Base-by-base conservation (phyloP, 2,797 vertebrate species). In the Chelidonichthys spinosus region DNA sequence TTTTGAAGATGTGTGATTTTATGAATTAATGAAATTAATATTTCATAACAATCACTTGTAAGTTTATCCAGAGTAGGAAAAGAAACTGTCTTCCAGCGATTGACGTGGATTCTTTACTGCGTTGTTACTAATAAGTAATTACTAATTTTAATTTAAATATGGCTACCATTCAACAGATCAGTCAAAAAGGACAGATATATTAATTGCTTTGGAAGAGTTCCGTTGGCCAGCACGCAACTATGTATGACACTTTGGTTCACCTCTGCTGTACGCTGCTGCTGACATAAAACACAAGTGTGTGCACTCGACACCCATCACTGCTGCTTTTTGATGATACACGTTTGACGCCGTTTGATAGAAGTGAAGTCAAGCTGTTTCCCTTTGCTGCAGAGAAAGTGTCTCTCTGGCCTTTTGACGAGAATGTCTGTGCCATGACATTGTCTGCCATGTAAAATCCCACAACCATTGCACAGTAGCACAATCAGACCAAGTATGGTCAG, bases 321-420 rank as follows among this genome's bases (percentile, higher is more conserved):
- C 35, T 65, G 14, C 35, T 74, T 65, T 52, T 36, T 61, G 25
- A 58, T 58, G 11, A 40, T 33, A 33, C 49, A 61, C 3, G 0
- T 78, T 58, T 58, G 44, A 63, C 46, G 18, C 11, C 40, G 36
- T 58, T 70, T 52, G 52, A 46, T 39, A n/a, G 14, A 49, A 50
- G 25, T 67, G 14, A 62, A 62, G n/a, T 70, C 54, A 53, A 70
- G 40, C 36, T 63, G 58, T 69, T 50, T 43, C 9, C 25, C 8
- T 53, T 42, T 8, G 13, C 17, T 63, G 0, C 49, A 18, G 18
- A 33, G 39, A 47, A 67, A 53, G 14, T 44, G 5, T 59, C 32
- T 44, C 11, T 65, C 15, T 43, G 61, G 40, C 55, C 37, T 56
- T 78, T 47, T 49, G 4, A 56, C 13, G 1, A 44, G 13, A 71